Conservation (phyloP, 2,888 invertebrate genomes). For the Synanthedon vespiformis region DNA sequence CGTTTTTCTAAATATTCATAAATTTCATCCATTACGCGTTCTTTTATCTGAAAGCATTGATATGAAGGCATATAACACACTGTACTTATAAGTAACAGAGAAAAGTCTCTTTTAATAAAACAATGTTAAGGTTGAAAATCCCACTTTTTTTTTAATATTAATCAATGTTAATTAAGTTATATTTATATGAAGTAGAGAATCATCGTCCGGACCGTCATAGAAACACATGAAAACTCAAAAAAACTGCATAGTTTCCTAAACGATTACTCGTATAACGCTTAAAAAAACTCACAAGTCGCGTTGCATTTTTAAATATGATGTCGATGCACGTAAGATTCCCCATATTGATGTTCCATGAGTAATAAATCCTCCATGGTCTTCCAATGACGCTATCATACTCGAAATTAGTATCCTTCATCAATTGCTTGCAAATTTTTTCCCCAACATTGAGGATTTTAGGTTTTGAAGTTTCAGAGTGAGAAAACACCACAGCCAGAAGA, state of each 20-base stretch:
- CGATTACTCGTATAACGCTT: too few relatives aligned
- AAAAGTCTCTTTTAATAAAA: too few relatives aligned
- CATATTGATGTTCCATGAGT: slow-evolving; percentile 40
- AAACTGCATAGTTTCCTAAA: too few relatives aligned
- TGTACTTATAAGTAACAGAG: too few relatives aligned
- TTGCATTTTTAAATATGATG: slow-evolving; percentile 33
- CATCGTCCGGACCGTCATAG: too few relatives aligned
- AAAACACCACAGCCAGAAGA: neutral
- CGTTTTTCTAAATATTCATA: slow-evolving; percentile 36
- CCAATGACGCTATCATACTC: slow-evolving; percentile 34
- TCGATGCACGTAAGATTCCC: slow-evolving; percentile 30
- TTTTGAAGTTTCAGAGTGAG: neutral
- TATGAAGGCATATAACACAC: neutral
- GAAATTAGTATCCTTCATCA: slow-evolving; percentile 34
- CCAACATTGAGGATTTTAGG: slow-evolving; percentile 5
- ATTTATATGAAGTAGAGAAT: too few relatives aligned
- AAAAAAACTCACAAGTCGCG: slow-evolving; percentile 5
- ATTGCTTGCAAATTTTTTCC: slow-evolving; percentile 19
- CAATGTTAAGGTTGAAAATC: too few relatives aligned
- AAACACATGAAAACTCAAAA: too few relatives aligned
- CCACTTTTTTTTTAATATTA: too few relatives aligned
- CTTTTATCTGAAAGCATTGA: slow-evolving; percentile 21
- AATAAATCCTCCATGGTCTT: slow-evolving; percentile 41
- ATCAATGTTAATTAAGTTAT: too few relatives aligned
- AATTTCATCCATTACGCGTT: slow-evolving; percentile 44